Conservation (phyloP, 2,113 vertebrate genomes). For the Rhynchopsitta pachyrhyncha region DNA sequence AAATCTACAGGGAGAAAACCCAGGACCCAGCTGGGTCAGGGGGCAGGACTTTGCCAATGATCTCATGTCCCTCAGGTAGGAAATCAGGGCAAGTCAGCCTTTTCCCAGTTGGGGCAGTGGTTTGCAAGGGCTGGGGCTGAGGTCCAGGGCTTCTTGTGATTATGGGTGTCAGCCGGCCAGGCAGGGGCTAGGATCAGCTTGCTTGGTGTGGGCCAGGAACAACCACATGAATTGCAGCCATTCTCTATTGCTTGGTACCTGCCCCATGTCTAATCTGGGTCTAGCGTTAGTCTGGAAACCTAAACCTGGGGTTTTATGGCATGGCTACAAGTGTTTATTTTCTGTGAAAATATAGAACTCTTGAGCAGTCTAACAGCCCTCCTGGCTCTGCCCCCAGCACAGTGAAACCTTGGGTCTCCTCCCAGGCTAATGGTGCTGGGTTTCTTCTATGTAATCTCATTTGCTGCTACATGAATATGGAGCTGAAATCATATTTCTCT, state of each 20-base stretch:
- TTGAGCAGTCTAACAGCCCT: not conserved
- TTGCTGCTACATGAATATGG: not conserved
- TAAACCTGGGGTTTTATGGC: not conserved
- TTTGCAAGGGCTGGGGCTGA: not conserved
- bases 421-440: not conserved
- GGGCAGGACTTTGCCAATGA: not conserved
- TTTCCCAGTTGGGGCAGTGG: not conserved
- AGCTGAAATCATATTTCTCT: conserved; percentile 24
- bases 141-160: not conserved
- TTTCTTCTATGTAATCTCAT: conserved; percentile 43
- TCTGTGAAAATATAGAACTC: conserved; percentile 43
- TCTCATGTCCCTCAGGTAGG: not conserved
- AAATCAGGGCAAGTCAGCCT: not conserved
- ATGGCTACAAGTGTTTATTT: conserved; percentile 48
- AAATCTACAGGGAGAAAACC: not conserved
- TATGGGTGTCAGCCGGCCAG: fast-evolving
- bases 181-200: not conserved
- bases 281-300: not conserved
- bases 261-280: not conserved
- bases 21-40: too few relatives aligned
- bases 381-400: not conserved
- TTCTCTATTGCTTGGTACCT: not conserved
- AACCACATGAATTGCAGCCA: not conserved
- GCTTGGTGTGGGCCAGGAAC: fast-evolving
- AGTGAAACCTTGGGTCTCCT: not conserved